Conservation (phyloP, 2,888 invertebrate genomes). For the Stictocephala bisonia region DNA sequence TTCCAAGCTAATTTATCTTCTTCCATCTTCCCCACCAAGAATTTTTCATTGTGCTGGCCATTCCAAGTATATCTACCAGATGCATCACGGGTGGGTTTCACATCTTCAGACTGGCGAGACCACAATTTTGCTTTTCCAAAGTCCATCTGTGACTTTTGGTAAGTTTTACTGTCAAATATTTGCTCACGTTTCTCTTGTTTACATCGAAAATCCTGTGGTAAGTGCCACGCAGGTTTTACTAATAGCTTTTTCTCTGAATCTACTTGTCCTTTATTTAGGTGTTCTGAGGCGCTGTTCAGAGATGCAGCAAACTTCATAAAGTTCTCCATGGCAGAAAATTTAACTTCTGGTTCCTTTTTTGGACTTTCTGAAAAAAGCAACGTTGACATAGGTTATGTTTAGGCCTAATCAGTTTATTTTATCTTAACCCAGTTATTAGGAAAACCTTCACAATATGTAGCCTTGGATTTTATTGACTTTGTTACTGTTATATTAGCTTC, state of each 20-base stretch:
- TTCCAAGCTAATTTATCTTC: too few relatives aligned
- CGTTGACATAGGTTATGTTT: too few relatives aligned
- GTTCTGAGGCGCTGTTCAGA: constrained; percentile 46
- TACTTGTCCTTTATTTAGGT: constrained; percentile 22
- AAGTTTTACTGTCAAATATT: constrained; percentile 1
- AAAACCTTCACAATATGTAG: too few relatives aligned
- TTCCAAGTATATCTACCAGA: constrained; percentile 12
- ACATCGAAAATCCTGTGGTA: background rate
- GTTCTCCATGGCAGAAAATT: constrained; percentile 64
- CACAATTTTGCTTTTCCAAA: background rate
- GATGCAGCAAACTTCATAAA: constrained; percentile 64
- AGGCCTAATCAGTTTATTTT: too few relatives aligned
- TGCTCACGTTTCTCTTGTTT: constrained; percentile 10
- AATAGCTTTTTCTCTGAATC: background rate
- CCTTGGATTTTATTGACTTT: too few relatives aligned
- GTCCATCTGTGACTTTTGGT: background rate
- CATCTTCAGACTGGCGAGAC: constrained; percentile 42
- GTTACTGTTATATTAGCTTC: too few relatives aligned
- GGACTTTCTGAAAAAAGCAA: constrained; percentile 35
- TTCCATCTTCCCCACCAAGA: background rate
- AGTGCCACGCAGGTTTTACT: background rate
- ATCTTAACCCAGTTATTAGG: too few relatives aligned
- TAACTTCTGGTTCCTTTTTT: constrained; percentile 34
- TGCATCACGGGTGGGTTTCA: constrained; percentile 1
- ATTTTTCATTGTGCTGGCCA: background rate